A percentile compares a stretch with the other conserved stretches of the same genome.
phyloP scores from a whole-genome alignment of 2,888 invertebrate genomes.

The Smittia sp. region DNA sequence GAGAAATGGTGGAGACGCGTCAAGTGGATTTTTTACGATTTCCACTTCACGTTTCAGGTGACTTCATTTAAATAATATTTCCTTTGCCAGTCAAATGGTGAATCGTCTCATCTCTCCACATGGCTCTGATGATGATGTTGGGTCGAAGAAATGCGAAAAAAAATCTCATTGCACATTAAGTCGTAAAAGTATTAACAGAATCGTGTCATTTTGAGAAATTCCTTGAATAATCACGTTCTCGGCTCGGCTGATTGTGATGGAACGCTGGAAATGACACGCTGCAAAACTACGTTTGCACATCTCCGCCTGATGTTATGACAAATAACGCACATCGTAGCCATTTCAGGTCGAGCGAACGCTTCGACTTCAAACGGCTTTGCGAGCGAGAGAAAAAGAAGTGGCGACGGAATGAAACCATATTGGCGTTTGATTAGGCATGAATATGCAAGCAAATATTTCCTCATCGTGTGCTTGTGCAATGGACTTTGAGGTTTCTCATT shows the following conservation, averaged over 20 bases:
- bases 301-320: slow-evolving; percentile 33
- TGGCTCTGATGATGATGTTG: background rate
- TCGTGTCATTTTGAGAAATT: slow-evolving; percentile 37
- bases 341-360: slow-evolving; percentile 17
- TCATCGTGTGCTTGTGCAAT: slow-evolving; percentile 19
- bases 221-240: slow-evolving; percentile 38
- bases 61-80: slow-evolving; percentile 38
- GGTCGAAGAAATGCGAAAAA: background rate
- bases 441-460: slow-evolving; percentile 39
- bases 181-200: slow-evolving; percentile 39
- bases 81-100: slow-evolving; percentile 4
- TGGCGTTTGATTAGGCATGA: slow-evolving; percentile 35
- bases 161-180: slow-evolving; percentile 29
- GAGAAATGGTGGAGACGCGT: background rate
- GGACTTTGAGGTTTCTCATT: background rate
- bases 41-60: slow-evolving; percentile 26
- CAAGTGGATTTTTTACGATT: slow-evolving; percentile 14
- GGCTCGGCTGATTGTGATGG: background rate
- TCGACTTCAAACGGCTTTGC: background rate
- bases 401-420: slow-evolving; percentile 12
- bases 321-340: slow-evolving; percentile 38
- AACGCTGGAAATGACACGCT: slow-evolving; percentile 15
- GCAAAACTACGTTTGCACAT: background rate
- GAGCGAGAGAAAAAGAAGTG: background rate
- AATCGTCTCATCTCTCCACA: background rate